Evolutionary conservation across 2,888 invertebrate species (phyloP).

Genomic region (Hipparchia semele): DNA sequence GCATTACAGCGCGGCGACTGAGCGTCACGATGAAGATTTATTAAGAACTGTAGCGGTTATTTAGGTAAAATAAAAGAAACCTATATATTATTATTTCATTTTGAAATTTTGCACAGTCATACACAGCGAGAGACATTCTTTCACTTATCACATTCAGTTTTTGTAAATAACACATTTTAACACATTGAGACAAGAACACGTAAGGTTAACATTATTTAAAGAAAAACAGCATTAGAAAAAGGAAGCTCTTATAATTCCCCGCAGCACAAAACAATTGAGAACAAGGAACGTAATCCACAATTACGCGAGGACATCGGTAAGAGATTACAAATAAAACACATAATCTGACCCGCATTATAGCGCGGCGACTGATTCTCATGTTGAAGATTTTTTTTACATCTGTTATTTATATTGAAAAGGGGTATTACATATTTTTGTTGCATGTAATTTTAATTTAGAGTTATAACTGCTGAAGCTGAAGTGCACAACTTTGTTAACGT

Average conservation of each 20-base stretch:
- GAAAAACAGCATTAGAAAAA: constrained; percentile 1
- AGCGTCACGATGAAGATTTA: constrained; percentile 31
- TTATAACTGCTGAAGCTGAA: too few relatives aligned
- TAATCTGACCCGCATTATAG: constrained; percentile 57
- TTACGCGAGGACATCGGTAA: constrained; percentile 76
- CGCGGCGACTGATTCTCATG: constrained; percentile 23
- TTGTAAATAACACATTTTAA: too few relatives aligned
- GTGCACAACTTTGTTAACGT: too few relatives aligned
- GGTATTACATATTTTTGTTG: too few relatives aligned
- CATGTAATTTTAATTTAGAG: too few relatives aligned
- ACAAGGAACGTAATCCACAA: constrained; percentile 78
- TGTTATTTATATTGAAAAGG: too few relatives aligned
- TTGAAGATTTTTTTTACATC: constrained; percentile 24
- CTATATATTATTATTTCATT: neutral
- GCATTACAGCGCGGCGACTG: constrained; percentile 26
- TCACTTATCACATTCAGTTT: too few relatives aligned
- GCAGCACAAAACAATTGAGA: constrained; percentile 62
- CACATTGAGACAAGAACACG: too few relatives aligned
- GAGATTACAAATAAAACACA: constrained; percentile 76
- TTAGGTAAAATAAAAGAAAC: neutral
- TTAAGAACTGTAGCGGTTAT: constrained; percentile 20
- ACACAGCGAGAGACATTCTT: too few relatives aligned
- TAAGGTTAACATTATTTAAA: too few relatives aligned
- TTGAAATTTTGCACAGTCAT: too few relatives aligned
- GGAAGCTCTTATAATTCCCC: constrained; percentile 24